Conservation (phyloP, 2,888 invertebrate species). For the Leuctra nigra region DNA sequence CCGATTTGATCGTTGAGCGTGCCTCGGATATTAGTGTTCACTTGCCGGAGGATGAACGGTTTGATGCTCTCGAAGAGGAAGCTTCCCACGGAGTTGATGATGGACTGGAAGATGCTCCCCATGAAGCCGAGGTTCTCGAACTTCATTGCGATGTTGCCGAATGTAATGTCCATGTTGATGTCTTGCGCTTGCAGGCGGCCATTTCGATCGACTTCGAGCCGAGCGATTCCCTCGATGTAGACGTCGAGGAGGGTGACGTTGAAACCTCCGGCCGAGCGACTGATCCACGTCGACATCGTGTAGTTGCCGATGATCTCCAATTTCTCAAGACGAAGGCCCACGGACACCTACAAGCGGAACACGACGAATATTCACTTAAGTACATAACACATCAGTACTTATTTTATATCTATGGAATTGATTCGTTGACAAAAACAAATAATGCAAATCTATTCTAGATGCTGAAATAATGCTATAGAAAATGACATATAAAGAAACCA, state of each 20-base stretch:
- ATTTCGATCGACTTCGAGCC: slow-evolving; percentile 62
- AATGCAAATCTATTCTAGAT: no score
- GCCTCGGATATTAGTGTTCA: slow-evolving; percentile 63
- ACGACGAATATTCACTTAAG: not conserved
- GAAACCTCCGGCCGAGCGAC: slow-evolving; percentile 64
- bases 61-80: slow-evolving; percentile 83
- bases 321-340: slow-evolving; percentile 61
- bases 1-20: slow-evolving; percentile 69
- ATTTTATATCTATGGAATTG: no score
- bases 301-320: slow-evolving; percentile 69
- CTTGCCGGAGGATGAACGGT: slow-evolving; percentile 71
- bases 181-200: slow-evolving; percentile 71
- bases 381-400: no score
- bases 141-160: slow-evolving; percentile 67
- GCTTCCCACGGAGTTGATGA: slow-evolving; percentile 74
- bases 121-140: slow-evolving; percentile 77
- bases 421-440: no score
- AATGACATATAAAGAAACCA: no score
- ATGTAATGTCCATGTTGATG: slow-evolving; percentile 71
- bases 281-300: slow-evolving; percentile 63
- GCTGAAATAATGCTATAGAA: no score
- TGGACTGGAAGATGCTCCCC: slow-evolving; percentile 59
- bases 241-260: slow-evolving; percentile 68
- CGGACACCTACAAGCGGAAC: slow-evolving; percentile 51
- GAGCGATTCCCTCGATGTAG: slow-evolving; percentile 58